Percentiles rank a stretch among this genome's conserved stretches.
phyloP scores from a whole-genome alignment of 2,797 vertebrate species.

The Limnodromus scolopaceus region DNA sequence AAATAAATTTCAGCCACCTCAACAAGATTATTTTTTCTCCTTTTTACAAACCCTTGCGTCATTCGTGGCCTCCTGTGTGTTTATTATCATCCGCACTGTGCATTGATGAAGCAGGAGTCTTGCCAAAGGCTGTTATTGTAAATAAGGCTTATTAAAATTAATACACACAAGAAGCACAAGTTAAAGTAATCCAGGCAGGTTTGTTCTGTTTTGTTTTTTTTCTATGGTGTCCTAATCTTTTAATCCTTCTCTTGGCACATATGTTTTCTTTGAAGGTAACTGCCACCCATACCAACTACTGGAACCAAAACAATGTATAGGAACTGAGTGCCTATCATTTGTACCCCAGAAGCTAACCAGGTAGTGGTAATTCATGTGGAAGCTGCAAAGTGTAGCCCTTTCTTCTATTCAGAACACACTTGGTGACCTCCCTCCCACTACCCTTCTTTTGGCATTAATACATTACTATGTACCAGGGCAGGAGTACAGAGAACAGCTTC shows the following conservation, averaged over 20 bases:
- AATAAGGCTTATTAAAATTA: background rate
- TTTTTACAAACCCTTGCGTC: background rate
- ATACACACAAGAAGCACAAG: background rate
- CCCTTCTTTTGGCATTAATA: background rate
- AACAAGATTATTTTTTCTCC: background rate
- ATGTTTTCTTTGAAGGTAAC: background rate
- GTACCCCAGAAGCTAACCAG: background rate
- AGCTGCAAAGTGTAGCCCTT: background rate
- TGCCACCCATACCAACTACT: background rate
- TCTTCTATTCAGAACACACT: background rate
- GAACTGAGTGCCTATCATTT: background rate
- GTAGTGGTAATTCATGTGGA: background rate
- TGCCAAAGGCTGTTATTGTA: background rate
- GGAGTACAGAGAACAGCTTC: background rate
- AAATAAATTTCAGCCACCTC: background rate
- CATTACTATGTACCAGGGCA: background rate
- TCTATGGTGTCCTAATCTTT: background rate
- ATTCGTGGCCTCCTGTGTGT: background rate
- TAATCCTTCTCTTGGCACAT: background rate
- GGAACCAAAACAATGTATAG: background rate
- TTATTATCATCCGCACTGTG: rapidly evolving
- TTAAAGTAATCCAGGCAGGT: background rate
- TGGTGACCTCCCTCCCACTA: background rate
- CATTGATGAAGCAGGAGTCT: background rate
- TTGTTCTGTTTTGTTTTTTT: background rate